Evolutionary conservation across 2,888 invertebrate genomes (phyloP), one percentile per base, ranked within the genome.

Genomic region (Brenthis daphne): DNA sequence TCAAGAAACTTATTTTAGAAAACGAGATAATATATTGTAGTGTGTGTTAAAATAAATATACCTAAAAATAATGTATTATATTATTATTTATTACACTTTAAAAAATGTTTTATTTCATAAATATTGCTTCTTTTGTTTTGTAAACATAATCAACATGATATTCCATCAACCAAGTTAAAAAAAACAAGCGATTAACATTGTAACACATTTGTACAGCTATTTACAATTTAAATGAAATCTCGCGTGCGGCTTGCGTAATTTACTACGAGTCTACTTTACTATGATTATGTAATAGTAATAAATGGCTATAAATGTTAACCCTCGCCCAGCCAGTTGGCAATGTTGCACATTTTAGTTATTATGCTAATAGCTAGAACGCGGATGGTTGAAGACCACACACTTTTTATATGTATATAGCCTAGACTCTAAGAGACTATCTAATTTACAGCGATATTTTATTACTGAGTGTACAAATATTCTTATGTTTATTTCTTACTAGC

Each of bases 211-310:
- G 60, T 58, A 43, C 51, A 53, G 68, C 67, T 47, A 72, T 75
- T 73, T 72, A 69, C 71, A 73, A 70, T 75, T 74, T 71, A 69
- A 70, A 75, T 73, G 58, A 67, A 71, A 69, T 71, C 58, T 72
- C 70, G 58, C 67, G 68, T 68, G 64, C 60, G 65, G 8, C 60
- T 74, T 74, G 69, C 72, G 71, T 57, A 74, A 75, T 71, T 75
- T 70, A 72, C 65, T 69, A 68, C 65, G 55, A 68, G 65, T 57
- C 65, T 67, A 64, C 55, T 68, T 66, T 64, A 70, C 65, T 68
- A 67, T 67, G 55, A 67, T 73, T 72, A 68, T 64, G 65, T 64
- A 74, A 74, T 60, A 58, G 66, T 68, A 65, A 67, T 60, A 65
- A 68, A 57, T 68, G 54, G 43, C 51, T 33, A 57, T 69, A 67